Percentiles rank a stretch among this genome's conserved stretches.
Conservation (phyloP, 2,113 vertebrate genomes). For the Oncorhynchus gorbuscha region DNA sequence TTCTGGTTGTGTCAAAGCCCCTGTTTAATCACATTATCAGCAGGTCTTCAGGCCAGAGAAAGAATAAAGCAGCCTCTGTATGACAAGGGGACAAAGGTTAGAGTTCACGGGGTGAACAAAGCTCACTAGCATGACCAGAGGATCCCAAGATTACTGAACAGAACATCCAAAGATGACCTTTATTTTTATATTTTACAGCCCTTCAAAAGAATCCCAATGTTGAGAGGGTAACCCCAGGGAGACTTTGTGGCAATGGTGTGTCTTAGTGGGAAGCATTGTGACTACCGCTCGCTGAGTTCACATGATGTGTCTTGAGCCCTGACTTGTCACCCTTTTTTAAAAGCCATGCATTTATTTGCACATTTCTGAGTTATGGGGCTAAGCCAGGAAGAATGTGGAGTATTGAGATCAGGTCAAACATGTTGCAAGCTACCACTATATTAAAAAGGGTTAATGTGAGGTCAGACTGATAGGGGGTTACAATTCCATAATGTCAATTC, state of each 20-base stretch:
- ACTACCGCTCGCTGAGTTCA: constrained; percentile 44
- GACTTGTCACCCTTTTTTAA: constrained; percentile 36
- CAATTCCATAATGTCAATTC: no score
- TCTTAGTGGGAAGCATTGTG: constrained; percentile 42
- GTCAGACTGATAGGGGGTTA: no score
- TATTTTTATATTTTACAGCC: neutral
- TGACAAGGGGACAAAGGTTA: neutral
- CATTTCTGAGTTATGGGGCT: no score
- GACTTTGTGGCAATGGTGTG: neutral
- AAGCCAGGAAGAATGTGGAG: no score
- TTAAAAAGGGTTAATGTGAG: no score
- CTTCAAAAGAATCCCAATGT: neutral
- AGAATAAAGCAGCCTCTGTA: no score
- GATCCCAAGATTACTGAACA: neutral
- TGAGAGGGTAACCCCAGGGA: neutral
- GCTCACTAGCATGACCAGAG: neutral
- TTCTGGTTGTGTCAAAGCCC: no score
- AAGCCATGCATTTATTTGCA: no score
- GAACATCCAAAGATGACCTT: neutral
- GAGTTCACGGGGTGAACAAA: neutral
- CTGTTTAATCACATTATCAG: no score
- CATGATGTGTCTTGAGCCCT: constrained; percentile 40
- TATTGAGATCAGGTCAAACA: no score
- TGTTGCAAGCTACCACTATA: no score
- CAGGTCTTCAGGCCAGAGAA: no score